phyloP scores from a whole-genome alignment of 2,888 invertebrate species.

The Euplagia quadripunctaria region DNA sequence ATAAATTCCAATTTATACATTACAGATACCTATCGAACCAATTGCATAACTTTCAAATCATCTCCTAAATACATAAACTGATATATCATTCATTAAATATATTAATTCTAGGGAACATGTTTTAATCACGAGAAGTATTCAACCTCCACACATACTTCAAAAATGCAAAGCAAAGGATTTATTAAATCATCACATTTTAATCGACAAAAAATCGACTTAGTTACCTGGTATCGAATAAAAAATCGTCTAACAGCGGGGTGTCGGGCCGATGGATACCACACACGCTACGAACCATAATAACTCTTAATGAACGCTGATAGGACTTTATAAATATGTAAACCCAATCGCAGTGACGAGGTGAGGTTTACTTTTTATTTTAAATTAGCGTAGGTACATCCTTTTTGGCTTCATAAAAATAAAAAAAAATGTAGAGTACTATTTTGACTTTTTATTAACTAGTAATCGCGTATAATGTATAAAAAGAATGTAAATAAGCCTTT shows the following conservation, averaged over 20 bases:
- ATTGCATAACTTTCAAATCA: too few relatives aligned
- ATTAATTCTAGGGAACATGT: background rate
- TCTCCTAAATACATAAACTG: too few relatives aligned
- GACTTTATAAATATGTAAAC: slow-evolving; percentile 61
- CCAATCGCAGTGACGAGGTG: background rate
- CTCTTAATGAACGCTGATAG: slow-evolving; percentile 77
- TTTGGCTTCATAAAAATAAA: background rate
- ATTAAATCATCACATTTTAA: slow-evolving; percentile 45
- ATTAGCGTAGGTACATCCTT: background rate
- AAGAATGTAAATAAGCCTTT: too few relatives aligned
- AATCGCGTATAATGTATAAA: too few relatives aligned
- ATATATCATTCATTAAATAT: too few relatives aligned
- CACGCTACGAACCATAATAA: slow-evolving; percentile 73
- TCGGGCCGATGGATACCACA: slow-evolving; percentile 67
- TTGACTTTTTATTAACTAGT: background rate
- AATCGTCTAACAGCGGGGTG: slow-evolving; percentile 70
- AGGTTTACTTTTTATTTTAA: background rate
- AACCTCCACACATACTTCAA: background rate
- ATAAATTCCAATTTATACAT: too few relatives aligned
- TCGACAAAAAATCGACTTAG: slow-evolving; percentile 26
- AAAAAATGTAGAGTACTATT: background rate
- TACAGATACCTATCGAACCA: too few relatives aligned
- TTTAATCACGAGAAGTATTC: background rate
- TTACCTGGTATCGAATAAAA: slow-evolving; percentile 54
- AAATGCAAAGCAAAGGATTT: slow-evolving; percentile 11